Base-by-base conservation (phyloP, 2,113 vertebrate species). In the Stomatorhinus ivindoensis region DNA sequence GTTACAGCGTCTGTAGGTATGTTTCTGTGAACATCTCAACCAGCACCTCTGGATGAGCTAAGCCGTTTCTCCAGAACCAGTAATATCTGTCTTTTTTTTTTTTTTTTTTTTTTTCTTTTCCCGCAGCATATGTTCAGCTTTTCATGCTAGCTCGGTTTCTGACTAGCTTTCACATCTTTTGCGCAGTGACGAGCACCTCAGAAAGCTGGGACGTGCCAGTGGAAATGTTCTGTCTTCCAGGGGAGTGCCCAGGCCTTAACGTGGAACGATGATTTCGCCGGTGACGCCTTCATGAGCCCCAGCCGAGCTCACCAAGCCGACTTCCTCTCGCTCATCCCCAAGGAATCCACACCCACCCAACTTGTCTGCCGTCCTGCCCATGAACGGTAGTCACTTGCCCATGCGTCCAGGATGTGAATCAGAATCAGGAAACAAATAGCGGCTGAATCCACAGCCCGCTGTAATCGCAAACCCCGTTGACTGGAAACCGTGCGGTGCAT, bases 401-500 rank as follows among this genome's bases (percentile, higher is more conserved):
- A 65, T 89, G 76, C 65, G 82, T 48, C 73, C 47, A 91, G 76
- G 88, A 90, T 91, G 87, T 94, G 94, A 94, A 91, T 94, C 92
- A 93, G 27, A 31, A 46, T 88, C 88, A 48, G 50, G 27, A 44
- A 46, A 42, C 35, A 24, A 91, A 91, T 17, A 24, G 15, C 3
- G 35, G 88, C 55, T 84, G 91, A 89, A 89, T 88, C 92, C 91
- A 91, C 91, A 3, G 91, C 90, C 86, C 86, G 73, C 88, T 90
- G 90, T 87, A 91, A 94, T 92, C 86, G 90, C 93, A 17, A 89
- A 91, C 86, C 85, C 90, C 84, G 88, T 80, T 86, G 80, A 86
- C 82, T 92, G 93, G 90, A 86, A 88, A 93, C 94, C 94, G 93
- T 92, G 89, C 87, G 89, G 90, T 94, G 94, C 94, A 93, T 95